Percentiles rank a stretch among this genome's conserved stretches.
These are phyloP conservation scores for Tolypeutes matacus DNA, from an alignment of 2,797 vertebrate species.

Conservation along the genomic window DNA sequence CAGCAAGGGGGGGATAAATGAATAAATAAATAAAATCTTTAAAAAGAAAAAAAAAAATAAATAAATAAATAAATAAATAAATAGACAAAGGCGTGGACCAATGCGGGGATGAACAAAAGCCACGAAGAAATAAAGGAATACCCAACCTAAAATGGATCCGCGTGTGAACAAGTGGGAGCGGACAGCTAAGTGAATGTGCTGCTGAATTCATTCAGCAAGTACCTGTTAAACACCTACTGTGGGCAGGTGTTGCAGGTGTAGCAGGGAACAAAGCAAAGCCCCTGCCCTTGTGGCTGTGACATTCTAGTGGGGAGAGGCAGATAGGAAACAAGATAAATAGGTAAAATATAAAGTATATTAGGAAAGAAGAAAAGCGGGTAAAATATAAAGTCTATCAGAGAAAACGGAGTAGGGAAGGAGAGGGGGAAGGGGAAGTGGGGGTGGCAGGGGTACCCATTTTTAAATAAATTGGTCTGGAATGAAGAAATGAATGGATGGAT, in stretches of 20 bases:
- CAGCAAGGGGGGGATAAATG: too few species aligned
- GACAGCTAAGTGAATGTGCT: too few species aligned
- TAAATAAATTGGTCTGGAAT: rapidly evolving
- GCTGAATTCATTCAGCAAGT: not conserved
- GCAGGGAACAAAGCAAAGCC: not conserved
- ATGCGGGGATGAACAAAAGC: not conserved
- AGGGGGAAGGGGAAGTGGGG: rapidly evolving
- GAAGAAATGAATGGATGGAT: not conserved
- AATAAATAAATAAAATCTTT: too few species aligned
- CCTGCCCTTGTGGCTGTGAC: not conserved
- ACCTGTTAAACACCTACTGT: not conserved
- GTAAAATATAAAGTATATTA: not conserved
- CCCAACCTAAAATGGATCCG: rapidly evolving
- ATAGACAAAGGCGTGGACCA: not conserved
- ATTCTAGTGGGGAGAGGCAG: not conserved
- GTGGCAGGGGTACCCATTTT: not conserved
- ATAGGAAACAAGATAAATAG: not conserved
- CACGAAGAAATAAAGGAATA: not conserved
- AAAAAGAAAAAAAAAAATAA: too few species aligned
- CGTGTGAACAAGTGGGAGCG: not conserved
- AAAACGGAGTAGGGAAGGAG: not conserved
- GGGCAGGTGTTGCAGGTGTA: not conserved
- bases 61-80: too few species aligned
- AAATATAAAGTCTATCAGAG: too few species aligned
- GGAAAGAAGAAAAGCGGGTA: too few species aligned